Evolutionary conservation across 2,888 invertebrate genomes (phyloP), one percentile per base, ranked within the genome.

Genomic region (Uropetala carovei): DNA sequence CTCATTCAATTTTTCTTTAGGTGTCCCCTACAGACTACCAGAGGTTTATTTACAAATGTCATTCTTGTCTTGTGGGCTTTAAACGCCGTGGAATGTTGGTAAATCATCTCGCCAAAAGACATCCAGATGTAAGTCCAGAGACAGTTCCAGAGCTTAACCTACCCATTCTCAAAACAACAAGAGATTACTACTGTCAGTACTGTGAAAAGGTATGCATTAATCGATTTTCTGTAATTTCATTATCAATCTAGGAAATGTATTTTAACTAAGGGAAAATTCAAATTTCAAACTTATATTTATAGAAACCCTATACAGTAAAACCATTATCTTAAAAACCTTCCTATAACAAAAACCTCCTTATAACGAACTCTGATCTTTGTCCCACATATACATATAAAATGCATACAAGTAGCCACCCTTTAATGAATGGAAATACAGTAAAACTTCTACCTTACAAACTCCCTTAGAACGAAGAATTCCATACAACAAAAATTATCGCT

Each of bases 11-110:
- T 83, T 93, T 94, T 8, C 94, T 94, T 7, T 94, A 95, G 94
- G 94, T 95, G 2, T 94, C 95, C 22, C 96, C 97, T 0, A 96
- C 96, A 16, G 97, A 97, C 95, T 97, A 97, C 94, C 96, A 97
- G 94, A 95, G 97, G 91, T 97, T 97, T 94, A 96, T 97, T 93
- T 98, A 97, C 95, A 98, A 97, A 94, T 98, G 98, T 94, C 97
- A 97, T 93, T 96, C 96, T 91, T 98, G 98, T 95, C 95, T 97
- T 94, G 95, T 97, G 58, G 97, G 97, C 93, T 97, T 98, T 94
- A 97, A 98, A 95, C 96, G 98, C 92, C 96, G 98, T 93, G 98
- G 98, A 3, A 98, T 98, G 97, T 95, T 97, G 83, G 97, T 98
- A 5, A 98, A 98, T 95, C 98, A 98, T 95, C 95, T 98, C 93